phyloP scores from a whole-genome alignment of 2,888 invertebrate species.

The Agrochola litura region DNA sequence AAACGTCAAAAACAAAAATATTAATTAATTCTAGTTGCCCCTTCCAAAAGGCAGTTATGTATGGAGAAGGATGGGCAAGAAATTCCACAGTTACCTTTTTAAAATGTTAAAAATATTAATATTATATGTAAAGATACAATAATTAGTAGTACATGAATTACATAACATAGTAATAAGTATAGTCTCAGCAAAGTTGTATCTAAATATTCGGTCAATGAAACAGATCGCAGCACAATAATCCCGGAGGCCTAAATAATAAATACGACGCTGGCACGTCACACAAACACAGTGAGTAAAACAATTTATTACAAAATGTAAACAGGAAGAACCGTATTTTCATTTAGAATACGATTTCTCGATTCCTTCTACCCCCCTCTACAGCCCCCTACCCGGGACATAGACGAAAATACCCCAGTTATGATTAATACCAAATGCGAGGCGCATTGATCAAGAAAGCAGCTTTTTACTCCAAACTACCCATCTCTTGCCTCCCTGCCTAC shows the following conservation, averaged over 20 bases:
- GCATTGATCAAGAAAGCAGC: slow-evolving; percentile 91
- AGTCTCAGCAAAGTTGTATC: slow-evolving; percentile 31
- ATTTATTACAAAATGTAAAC: slow-evolving; percentile 91
- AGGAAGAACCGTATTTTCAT: slow-evolving; percentile 90
- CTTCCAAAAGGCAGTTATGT: background rate
- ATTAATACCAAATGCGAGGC: slow-evolving; percentile 90
- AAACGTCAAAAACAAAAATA: too few relatives aligned
- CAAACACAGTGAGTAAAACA: slow-evolving; percentile 88
- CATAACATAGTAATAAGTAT: slow-evolving; percentile 34
- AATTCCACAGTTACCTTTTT: background rate
- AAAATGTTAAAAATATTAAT: background rate
- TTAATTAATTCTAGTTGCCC: background rate
- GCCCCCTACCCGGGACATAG: slow-evolving; percentile 79
- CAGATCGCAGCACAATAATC: slow-evolving; percentile 58
- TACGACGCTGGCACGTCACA: slow-evolving; percentile 72
- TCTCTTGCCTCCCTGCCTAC: slow-evolving; percentile 78
- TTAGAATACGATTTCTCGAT: slow-evolving; percentile 89
- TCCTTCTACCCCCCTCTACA: slow-evolving; percentile 72
- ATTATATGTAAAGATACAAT: background rate
- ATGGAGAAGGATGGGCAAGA: background rate
- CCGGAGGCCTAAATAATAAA: slow-evolving; percentile 78
- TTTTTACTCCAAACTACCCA: slow-evolving; percentile 90
- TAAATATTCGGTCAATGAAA: slow-evolving; percentile 64
- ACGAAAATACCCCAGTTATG: slow-evolving; percentile 90
- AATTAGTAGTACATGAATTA: too few relatives aligned